phyloP scores from a whole-genome alignment of 2,113 vertebrate genomes.

The Cryptotis parvus region DNA sequence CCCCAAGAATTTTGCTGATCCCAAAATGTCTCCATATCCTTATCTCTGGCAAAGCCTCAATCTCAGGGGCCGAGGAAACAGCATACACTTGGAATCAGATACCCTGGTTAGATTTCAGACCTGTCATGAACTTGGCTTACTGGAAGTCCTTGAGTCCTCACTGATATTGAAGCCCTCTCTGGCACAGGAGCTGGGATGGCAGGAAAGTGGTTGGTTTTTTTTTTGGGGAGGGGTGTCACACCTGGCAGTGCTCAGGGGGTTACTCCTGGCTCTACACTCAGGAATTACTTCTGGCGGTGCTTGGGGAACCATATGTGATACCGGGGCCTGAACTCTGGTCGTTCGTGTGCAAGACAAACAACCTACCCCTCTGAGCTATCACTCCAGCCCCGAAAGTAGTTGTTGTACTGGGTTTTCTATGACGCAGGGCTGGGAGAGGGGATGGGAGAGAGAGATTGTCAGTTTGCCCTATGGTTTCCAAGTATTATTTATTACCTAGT shows the following conservation, averaged over 20 bases:
- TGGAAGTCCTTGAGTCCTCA: not conserved
- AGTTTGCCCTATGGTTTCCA: not conserved
- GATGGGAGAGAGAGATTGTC: not conserved
- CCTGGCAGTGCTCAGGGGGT: too few species aligned
- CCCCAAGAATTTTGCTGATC: not conserved
- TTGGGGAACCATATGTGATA: too few species aligned
- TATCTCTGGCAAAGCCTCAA: not conserved
- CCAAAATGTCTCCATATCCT: too few species aligned
- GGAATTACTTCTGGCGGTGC: too few species aligned
- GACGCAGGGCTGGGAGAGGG: not conserved
- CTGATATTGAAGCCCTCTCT: not conserved
- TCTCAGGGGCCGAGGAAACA: not conserved
- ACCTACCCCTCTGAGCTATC: too few species aligned
- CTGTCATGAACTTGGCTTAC: not conserved
- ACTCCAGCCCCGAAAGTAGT: too few species aligned
- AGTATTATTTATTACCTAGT: not conserved
- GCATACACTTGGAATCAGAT: not conserved
- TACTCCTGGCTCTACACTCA: too few species aligned
- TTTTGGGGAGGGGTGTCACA: too few species aligned
- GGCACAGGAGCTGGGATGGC: not conserved
- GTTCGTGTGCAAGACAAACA: too few species aligned
- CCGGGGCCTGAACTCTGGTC: too few species aligned
- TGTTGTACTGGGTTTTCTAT: too few species aligned
- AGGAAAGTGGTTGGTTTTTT: not conserved
- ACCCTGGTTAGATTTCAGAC: not conserved